Base-by-base conservation (phyloP, 2,113 vertebrate species). In the Indicator indicator region DNA sequence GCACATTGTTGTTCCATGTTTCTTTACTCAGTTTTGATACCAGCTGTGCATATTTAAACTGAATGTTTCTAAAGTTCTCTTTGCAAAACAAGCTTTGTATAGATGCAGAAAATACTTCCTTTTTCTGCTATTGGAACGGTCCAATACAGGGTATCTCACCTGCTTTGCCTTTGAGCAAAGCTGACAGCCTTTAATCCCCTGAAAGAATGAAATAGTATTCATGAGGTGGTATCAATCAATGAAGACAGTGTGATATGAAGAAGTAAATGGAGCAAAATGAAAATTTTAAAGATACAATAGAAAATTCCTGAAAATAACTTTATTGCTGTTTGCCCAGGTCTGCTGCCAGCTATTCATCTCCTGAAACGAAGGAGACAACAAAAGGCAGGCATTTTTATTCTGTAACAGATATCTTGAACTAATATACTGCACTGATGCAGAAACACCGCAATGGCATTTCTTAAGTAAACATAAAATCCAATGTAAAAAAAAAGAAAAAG, bases 391-490 rank as follows among this genome's bases (percentile, higher is more conserved):
- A 38, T 12, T 40, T 40, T 40, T 9, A 11, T 46, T 46, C 46
- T 16, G 44, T 46, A 12, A 6, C 46, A 46, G 17, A 46, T 18
- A 2, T n/a, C 9, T 74, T 82, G 54, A 82, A 36, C 2, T 5
- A 30, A 86, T 59, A 12, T 27, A 48, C 6, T 52, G 23, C 9
- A 9, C 0, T 6, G 7, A 11, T 56, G 19, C 0, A 2, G 48
- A 70, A 87, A 60, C 2, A 82, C 32, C 2, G 28, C 3, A 36
- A 42, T 8, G 8, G 56, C 30, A 69, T 60, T 72, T 6, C 28
- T 33, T 48, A 72, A 52, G 3, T 23, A 81, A 86, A 58, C 48
- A 16, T 16, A 77, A 80, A 70, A 81, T 70, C 26, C 36, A 65
- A 58, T 46, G 46, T 18, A 18, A 32, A 12, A 11, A 9, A 75